A percentile compares a stretch with the other conserved stretches of the same genome.
phyloP scores from a whole-genome alignment of 1,140 invertebrate genomes.

The Drosophila pallidifrons region DNA sequence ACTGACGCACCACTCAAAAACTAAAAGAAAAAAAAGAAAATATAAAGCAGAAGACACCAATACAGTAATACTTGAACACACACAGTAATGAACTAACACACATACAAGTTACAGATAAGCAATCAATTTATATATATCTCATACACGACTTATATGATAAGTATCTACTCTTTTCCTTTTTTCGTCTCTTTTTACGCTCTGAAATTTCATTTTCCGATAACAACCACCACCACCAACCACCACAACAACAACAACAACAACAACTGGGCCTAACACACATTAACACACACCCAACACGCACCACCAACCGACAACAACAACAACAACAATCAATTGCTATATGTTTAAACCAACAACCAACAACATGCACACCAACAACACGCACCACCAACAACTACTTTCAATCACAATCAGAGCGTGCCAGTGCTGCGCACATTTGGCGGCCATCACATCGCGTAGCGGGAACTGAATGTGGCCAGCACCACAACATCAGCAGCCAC shows the following conservation, averaged over 20 bases:
- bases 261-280: slow-evolving; percentile 46
- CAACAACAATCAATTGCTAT: slow-evolving; percentile 34
- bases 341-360: slow-evolving; percentile 39
- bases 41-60: slow-evolving; percentile 10
- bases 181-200: slow-evolving; percentile 83
- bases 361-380: slow-evolving; percentile 35
- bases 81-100: slow-evolving; percentile 11
- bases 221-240: slow-evolving; percentile 57
- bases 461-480: slow-evolving; percentile 74
- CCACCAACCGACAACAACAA: slow-evolving; percentile 34
- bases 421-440: slow-evolving; percentile 85
- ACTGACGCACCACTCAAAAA: slow-evolving; percentile 64
- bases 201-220: slow-evolving; percentile 80
- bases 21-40: no score
- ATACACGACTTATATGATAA: slow-evolving; percentile 84
- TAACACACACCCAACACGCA: slow-evolving; percentile 42
- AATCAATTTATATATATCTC: slow-evolving; percentile 74
- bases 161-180: slow-evolving; percentile 82
- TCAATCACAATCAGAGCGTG: slow-evolving; percentile 76
- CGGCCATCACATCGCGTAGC: slow-evolving; percentile 85
- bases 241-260: slow-evolving; percentile 42
- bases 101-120: slow-evolving; percentile 62
- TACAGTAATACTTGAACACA: slow-evolving; percentile 4
- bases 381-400: slow-evolving; percentile 46
- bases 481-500: slow-evolving; percentile 47